Evolutionary conservation across 2,888 invertebrate species (phyloP).

Genomic region (Heteromurus nitidus): DNA sequence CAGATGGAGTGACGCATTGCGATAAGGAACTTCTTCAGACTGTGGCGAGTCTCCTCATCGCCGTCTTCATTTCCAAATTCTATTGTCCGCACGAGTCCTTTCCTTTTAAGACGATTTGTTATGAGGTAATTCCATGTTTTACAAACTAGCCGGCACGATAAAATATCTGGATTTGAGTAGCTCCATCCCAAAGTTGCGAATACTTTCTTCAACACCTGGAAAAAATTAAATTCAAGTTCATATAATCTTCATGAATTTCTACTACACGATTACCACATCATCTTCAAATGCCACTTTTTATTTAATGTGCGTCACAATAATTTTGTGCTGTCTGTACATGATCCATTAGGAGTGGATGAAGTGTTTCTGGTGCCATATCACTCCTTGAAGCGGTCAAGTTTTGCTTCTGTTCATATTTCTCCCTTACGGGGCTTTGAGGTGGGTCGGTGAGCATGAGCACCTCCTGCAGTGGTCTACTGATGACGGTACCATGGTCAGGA

Average conservation of each 20-base stretch:
- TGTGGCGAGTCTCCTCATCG: too few relatives aligned
- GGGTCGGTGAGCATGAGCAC: too few relatives aligned
- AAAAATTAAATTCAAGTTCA: too few relatives aligned
- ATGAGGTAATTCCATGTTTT: constrained; percentile 24
- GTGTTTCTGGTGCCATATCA: too few relatives aligned
- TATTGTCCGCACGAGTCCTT: neutral
- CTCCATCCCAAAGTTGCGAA: constrained; percentile 4
- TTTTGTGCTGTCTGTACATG: constrained; percentile 14
- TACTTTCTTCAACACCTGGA: constrained; percentile 28
- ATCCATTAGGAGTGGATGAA: constrained; percentile 39
- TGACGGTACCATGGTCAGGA: too few relatives aligned
- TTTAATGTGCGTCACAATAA: neutral
- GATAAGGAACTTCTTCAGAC: constrained; percentile 1
- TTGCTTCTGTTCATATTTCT: too few relatives aligned
- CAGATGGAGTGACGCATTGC: constrained; percentile 2
- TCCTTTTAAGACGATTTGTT: constrained; percentile 17
- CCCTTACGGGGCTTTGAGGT: too few relatives aligned
- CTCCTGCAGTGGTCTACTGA: too few relatives aligned
- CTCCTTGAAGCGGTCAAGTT: too few relatives aligned
- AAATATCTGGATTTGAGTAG: neutral
- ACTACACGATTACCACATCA: too few relatives aligned
- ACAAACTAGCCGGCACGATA: constrained; percentile 24
- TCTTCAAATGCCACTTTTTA: neutral
- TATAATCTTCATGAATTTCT: neutral
- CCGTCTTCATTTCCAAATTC: neutral